Evolutionary conservation across 1,140 invertebrate species (phyloP).

Genomic region (Aphelenchoides besseyi): DNA sequence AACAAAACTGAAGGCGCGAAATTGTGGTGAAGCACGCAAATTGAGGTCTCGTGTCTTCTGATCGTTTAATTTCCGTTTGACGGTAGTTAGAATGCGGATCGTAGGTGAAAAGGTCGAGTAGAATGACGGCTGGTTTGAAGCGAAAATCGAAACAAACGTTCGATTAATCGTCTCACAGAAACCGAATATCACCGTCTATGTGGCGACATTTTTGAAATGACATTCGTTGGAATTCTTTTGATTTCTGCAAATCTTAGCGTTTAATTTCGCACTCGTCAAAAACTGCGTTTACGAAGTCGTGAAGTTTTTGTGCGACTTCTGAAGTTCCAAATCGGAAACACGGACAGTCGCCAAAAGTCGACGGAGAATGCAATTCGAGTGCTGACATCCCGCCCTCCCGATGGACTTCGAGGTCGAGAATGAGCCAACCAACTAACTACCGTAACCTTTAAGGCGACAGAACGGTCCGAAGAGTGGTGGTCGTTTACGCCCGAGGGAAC

Average conservation of each 20-base stretch:
- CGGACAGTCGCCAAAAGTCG: constrained; percentile 4
- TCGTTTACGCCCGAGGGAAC: too few species aligned
- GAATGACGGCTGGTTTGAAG: not conserved
- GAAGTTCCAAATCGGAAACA: not conserved
- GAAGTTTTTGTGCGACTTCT: too few species aligned
- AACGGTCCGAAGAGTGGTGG: not conserved
- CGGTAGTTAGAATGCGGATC: too few species aligned
- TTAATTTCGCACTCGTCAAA: too few species aligned
- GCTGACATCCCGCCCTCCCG: constrained; percentile 1
- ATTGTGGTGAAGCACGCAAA: not conserved
- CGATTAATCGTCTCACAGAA: not conserved
- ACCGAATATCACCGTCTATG: too few species aligned
- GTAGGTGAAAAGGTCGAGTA: not conserved
- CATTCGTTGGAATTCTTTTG: too few species aligned
- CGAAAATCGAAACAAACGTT: not conserved
- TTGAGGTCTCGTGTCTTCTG: not conserved
- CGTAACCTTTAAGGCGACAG: not conserved
- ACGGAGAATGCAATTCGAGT: not conserved
- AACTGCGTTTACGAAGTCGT: too few species aligned
- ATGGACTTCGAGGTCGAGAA: not conserved
- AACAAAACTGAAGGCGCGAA: not conserved
- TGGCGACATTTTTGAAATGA: too few species aligned
- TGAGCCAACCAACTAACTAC: not conserved
- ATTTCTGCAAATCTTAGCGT: too few species aligned
- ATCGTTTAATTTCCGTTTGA: not conserved